phyloP scores from a whole-genome alignment of 2,113 vertebrate species.

The Pungitius pungitius region DNA sequence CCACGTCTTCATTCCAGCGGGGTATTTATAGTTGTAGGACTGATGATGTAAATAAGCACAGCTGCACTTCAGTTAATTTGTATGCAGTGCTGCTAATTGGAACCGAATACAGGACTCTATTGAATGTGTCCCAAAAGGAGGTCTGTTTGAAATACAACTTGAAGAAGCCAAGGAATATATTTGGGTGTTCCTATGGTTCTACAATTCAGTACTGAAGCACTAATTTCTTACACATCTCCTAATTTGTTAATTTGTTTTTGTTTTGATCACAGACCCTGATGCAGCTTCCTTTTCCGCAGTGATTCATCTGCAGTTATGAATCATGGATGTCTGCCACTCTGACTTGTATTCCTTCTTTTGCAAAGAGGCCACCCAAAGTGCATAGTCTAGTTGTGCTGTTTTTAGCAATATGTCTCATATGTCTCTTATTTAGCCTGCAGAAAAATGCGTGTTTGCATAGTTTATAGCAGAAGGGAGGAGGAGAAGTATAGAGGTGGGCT shows the following conservation, averaged over 20 bases:
- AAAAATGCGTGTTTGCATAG: neutral
- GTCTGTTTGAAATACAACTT: neutral
- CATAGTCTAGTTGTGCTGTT: neutral
- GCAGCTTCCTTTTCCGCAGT: neutral
- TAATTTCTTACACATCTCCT: neutral
- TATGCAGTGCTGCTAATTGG: constrained; percentile 27
- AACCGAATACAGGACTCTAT: neutral
- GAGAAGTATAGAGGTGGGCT: neutral
- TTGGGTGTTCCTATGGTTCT: neutral
- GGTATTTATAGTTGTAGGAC: constrained; percentile 23
- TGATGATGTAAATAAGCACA: constrained; percentile 32
- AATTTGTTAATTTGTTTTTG: neutral
- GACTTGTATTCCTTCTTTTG: neutral
- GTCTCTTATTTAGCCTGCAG: neutral
- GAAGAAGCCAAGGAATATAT: neutral
- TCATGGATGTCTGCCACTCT: neutral
- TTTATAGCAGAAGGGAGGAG: neutral
- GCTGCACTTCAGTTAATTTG: neutral
- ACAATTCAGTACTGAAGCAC: neutral
- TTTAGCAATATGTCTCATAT: neutral
- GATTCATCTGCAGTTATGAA: neutral
- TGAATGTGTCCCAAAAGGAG: constrained; percentile 12
- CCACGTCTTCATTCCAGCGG: constrained; percentile 2
- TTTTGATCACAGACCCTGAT: neutral
- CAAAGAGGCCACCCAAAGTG: neutral